Conservation (phyloP, 2,797 vertebrate genomes). For the Mormyrops boulengeri region DNA sequence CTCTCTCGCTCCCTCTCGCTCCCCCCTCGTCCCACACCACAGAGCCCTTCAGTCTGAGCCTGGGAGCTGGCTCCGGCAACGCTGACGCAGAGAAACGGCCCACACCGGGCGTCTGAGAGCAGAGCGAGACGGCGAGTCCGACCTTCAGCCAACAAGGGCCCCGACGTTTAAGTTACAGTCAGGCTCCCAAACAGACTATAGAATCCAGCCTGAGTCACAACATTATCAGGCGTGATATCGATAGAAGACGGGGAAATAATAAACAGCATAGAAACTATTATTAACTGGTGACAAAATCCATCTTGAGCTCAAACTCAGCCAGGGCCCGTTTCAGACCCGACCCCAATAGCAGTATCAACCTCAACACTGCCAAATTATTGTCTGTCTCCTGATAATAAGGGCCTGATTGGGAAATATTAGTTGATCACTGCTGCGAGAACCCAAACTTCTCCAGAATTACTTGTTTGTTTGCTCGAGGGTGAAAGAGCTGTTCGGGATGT, state of each 20-base stretch:
- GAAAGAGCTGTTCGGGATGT: not conserved
- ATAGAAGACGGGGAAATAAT: not conserved
- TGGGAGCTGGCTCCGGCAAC: not conserved
- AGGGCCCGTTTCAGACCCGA: not conserved
- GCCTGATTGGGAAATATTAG: not conserved
- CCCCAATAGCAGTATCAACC: not conserved
- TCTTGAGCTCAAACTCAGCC: not conserved
- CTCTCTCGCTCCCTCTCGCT: not conserved
- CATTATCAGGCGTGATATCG: not conserved
- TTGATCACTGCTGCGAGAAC: not conserved
- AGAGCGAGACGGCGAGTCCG: not conserved
- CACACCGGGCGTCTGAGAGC: not conserved
- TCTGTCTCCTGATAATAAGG: not conserved
- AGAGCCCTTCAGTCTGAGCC: not conserved
- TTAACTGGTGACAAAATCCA: not conserved
- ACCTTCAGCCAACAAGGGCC: not conserved
- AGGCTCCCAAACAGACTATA: not conserved
- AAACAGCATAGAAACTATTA: not conserved
- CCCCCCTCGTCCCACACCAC: not conserved
- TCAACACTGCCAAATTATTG: not conserved
- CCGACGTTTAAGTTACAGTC: not conserved
- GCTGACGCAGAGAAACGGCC: not conserved
- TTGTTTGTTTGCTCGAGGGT: slow-evolving; percentile 10
- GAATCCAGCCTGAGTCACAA: not conserved
- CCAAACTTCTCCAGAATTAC: not conserved